Conservation (phyloP, 2,113 vertebrate genomes). For the Leptosomus discolor region DNA sequence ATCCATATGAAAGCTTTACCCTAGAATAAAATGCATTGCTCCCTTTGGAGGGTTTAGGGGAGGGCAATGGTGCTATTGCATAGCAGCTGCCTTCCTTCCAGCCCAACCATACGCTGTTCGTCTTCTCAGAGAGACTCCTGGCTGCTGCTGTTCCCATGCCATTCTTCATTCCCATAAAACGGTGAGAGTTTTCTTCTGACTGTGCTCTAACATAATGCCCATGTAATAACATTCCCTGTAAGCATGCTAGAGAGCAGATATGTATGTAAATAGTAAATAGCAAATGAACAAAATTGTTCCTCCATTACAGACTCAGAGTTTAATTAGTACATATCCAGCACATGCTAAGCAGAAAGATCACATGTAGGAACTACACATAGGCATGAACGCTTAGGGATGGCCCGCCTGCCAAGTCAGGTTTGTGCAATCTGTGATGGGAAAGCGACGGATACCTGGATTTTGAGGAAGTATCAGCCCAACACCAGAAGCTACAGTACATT, state of each 20-base stretch:
- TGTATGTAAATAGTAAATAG: background rate
- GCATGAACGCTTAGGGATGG: background rate
- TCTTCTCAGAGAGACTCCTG: background rate
- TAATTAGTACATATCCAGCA: background rate
- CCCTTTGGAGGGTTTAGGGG: no score
- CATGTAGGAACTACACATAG: slow-evolving; percentile 23
- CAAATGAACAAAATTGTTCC: background rate
- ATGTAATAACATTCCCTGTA: background rate
- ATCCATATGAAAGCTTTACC: background rate
- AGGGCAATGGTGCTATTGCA: background rate
- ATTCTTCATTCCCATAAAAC: background rate
- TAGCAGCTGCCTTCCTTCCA: background rate
- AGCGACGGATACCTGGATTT: background rate
- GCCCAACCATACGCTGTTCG: background rate
- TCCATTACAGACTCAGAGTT: background rate
- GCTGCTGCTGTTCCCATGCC: background rate
- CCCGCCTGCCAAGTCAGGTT: background rate
- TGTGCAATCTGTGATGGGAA: background rate
- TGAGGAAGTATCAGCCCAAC: background rate
- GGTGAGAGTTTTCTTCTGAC: background rate
- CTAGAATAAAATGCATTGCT: background rate
- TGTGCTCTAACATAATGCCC: background rate
- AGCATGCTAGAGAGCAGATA: background rate
- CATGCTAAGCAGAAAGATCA: background rate
- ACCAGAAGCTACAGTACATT: slow-evolving; percentile 81